Conservation (phyloP, 2,797 vertebrate species). For the Coracias cyanogaster region DNA sequence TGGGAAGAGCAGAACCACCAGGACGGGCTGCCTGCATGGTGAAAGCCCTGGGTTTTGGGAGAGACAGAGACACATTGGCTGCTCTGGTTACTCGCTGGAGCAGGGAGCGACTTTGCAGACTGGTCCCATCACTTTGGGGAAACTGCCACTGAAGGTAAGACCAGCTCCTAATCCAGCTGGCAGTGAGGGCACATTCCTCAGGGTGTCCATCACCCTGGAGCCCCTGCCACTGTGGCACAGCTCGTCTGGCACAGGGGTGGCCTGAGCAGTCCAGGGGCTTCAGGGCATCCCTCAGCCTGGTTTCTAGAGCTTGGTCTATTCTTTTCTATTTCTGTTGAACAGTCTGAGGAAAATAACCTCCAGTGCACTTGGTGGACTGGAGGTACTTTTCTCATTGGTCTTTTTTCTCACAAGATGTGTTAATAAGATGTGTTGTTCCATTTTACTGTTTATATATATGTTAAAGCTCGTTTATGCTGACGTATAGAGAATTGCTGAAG, state of each 20-base stretch:
- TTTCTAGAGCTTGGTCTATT: neutral
- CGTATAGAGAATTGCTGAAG: neutral
- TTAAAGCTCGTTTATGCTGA: neutral
- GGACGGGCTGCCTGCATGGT: accelerated
- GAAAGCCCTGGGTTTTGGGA: neutral
- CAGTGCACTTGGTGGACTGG: accelerated
- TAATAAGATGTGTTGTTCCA: neutral
- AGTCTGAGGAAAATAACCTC: neutral
- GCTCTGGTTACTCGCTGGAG: accelerated
- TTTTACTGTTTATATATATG: neutral
- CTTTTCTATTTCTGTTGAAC: neutral
- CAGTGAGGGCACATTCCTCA: neutral
- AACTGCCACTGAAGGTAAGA: neutral
- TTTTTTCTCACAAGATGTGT: neutral
- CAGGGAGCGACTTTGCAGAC: accelerated
- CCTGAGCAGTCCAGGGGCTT: neutral
- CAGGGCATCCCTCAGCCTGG: neutral
- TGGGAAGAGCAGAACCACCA: neutral
- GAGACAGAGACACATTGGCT: accelerated
- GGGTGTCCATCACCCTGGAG: neutral
- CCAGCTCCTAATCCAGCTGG: too few species aligned
- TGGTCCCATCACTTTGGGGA: neutral
- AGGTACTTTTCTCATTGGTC: neutral
- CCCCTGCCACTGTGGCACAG: accelerated
- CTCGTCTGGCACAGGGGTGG: neutral